Conservation (phyloP, 1,140 invertebrate species). For the Papilio dardanus region DNA sequence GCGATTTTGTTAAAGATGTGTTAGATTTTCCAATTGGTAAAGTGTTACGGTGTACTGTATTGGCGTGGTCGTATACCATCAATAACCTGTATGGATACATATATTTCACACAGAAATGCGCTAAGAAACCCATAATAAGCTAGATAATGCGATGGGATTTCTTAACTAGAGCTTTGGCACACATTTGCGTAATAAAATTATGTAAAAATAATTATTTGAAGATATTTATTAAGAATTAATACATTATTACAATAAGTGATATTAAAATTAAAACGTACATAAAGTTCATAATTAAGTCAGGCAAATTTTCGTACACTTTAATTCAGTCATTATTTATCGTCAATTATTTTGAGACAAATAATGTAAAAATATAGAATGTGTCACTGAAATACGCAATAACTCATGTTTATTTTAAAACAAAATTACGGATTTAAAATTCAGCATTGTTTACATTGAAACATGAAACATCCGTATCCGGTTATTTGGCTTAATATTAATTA, state of each 20-base stretch:
- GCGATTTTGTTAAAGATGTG: neutral
- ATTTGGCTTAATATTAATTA: neutral
- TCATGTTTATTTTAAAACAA: neutral
- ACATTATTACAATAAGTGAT: neutral
- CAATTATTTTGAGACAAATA: too few relatives aligned
- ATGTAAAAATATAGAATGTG: neutral
- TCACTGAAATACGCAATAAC: neutral
- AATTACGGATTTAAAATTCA: neutral
- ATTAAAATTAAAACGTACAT: neutral
- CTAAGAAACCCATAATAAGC: neutral
- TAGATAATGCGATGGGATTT: neutral
- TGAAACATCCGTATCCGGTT: neutral
- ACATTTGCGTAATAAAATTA: neutral
- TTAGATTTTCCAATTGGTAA: neutral
- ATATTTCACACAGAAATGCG: neutral
- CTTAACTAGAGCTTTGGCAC: neutral
- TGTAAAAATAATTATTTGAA: slow-evolving; percentile 4
- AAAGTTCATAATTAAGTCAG: too few relatives aligned
- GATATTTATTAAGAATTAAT: neutral
- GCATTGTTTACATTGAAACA: neutral
- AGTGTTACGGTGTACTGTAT: neutral
- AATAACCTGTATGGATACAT: neutral
- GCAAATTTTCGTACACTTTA: too few relatives aligned
- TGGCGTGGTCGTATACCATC: slow-evolving; percentile 7
- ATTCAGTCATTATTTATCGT: neutral